phyloP scores from a whole-genome alignment of 2,797 vertebrate species.

The Phrynocephalus vlangalii region DNA sequence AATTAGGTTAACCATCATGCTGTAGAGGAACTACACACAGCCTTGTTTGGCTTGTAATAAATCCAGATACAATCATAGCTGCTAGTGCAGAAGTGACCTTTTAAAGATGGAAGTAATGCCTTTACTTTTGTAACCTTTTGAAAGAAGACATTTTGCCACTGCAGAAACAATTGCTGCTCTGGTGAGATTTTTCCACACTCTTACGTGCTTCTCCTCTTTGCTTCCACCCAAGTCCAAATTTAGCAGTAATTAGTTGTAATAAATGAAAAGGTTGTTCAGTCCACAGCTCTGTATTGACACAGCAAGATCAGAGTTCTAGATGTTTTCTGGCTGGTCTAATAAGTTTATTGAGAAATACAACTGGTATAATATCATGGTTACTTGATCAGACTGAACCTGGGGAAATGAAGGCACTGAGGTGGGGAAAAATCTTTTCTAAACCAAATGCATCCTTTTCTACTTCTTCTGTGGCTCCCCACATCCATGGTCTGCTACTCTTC shows the following conservation, averaged over 20 bases:
- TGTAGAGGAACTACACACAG: background rate
- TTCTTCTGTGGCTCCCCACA: background rate
- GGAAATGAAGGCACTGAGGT: background rate
- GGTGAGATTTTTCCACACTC: background rate
- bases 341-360: background rate
- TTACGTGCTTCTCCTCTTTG: background rate
- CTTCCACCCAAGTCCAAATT: background rate
- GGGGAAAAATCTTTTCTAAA: background rate
- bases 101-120: background rate
- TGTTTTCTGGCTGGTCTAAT: background rate
- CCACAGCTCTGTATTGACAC: background rate
- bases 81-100: conserved; percentile 43
- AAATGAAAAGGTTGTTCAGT: background rate
- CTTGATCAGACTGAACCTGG: background rate
- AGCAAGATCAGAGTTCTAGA: background rate
- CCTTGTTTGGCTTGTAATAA: conserved; percentile 36
- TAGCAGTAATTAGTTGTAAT: background rate
- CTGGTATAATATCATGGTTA: background rate
- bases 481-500: background rate
- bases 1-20: conserved; percentile 49
- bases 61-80: conserved; percentile 41
- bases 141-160: background rate
- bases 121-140: conserved; percentile 35
- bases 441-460: background rate
- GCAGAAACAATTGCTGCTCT: background rate